Evolutionary conservation across 2,888 invertebrate species (phyloP).

Genomic region (Euzetes globulus): DNA sequence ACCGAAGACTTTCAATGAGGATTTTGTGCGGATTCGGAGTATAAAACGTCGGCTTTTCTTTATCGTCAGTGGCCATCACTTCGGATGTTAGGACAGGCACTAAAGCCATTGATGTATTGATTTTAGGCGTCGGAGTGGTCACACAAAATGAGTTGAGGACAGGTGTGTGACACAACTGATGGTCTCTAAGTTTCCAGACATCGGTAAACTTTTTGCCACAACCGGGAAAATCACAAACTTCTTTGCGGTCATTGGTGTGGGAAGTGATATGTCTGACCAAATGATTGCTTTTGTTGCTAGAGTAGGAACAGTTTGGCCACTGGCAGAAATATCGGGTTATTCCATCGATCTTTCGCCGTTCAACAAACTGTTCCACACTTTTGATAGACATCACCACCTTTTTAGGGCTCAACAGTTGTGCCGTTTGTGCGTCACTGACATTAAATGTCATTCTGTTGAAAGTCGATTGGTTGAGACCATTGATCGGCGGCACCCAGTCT

Average conservation of each 20-base stretch:
- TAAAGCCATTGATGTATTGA: neutral
- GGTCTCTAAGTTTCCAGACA: neutral
- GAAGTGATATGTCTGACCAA: conserved; percentile 11
- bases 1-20: neutral
- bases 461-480: neutral
- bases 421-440: conserved; percentile 14
- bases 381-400: conserved; percentile 24
- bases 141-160: neutral
- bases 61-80: neutral
- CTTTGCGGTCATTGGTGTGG: neutral
- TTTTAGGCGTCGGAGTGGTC: neutral
- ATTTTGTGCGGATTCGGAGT: conserved; percentile 2
- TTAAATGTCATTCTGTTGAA: conserved; percentile 12
- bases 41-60: neutral
- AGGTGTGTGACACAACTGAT: neutral
- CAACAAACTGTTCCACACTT: conserved; percentile 15
- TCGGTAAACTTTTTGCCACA: conserved; percentile 10
- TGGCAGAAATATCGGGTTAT: conserved; percentile 9
- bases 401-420: conserved; percentile 6
- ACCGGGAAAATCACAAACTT: neutral
- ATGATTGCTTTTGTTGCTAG: conserved; percentile 17
- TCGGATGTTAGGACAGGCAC: neutral
- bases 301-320: conserved; percentile 14
- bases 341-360: conserved; percentile 3
- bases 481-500: neutral